A percentile compares a stretch with the other conserved stretches of the same genome.
Evolutionary conservation across 2,797 vertebrate species (phyloP).

Genomic region (Fistularia commersonii): DNA sequence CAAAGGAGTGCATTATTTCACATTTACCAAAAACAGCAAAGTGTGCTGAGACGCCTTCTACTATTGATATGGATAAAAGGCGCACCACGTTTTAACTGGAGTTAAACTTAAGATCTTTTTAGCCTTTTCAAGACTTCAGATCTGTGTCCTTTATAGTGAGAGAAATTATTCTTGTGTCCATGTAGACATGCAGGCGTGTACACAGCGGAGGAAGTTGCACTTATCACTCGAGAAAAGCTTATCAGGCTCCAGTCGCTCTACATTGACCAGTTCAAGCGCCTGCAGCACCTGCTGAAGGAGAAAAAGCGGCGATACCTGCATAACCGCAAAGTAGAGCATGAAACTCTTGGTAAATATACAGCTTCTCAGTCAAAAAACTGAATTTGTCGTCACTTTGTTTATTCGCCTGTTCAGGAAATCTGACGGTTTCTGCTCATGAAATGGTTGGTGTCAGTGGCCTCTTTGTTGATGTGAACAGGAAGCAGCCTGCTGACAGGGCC

Average conservation of each 20-base stretch:
- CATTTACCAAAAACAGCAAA: no score
- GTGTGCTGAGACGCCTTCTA: no score
- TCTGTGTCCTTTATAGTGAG: no score
- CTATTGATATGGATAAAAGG: no score
- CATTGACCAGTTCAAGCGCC: slow-evolving; percentile 96
- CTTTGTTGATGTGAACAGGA: slow-evolving; percentile 66
- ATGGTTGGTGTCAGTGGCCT: neutral
- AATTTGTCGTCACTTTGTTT: no score
- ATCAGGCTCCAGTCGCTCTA: slow-evolving; percentile 96
- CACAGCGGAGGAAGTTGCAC: slow-evolving; percentile 94
- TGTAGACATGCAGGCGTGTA: slow-evolving; percentile 93
- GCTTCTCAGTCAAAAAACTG: no score
- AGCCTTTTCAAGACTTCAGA: neutral
- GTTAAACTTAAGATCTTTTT: neutral
- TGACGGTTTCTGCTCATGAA: no score
- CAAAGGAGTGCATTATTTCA: no score
- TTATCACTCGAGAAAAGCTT: slow-evolving; percentile 95
- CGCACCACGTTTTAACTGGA: no score
- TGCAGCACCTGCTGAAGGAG: slow-evolving; percentile 96
- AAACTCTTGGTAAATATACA: slow-evolving; percentile 78
- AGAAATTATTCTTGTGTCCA: neutral
- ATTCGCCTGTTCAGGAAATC: neutral
- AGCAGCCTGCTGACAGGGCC: slow-evolving; percentile 89
- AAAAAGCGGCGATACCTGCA: slow-evolving; percentile 92
- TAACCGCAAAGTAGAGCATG: slow-evolving; percentile 87